Percentiles rank a stretch among this genome's conserved stretches.
Conservation (phyloP, 2,888 invertebrate species). For the Habroteleia sp. region DNA sequence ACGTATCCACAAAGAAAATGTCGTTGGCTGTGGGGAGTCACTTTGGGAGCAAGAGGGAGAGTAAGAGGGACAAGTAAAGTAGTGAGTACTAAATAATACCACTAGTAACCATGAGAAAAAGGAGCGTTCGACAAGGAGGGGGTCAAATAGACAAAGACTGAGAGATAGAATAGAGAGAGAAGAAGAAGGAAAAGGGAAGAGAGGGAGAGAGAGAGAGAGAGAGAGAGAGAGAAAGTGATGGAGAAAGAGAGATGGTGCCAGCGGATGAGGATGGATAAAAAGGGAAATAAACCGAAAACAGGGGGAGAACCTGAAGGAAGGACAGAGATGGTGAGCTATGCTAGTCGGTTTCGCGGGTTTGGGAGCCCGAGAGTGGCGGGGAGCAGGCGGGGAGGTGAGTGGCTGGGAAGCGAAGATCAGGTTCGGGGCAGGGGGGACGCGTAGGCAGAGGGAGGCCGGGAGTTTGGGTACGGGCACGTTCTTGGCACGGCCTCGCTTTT, state of each 20-base stretch:
- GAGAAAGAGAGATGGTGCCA: constrained; percentile 7
- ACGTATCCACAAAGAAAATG: no score
- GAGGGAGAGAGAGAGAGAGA: no score
- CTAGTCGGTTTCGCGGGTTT: constrained; percentile 59
- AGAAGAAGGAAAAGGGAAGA: no score
- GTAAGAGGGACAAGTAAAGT: no score
- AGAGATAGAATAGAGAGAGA: no score
- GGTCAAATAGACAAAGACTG: no score
- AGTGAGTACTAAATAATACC: no score
- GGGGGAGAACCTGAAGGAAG: constrained; percentile 5
- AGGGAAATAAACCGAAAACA: constrained; percentile 35
- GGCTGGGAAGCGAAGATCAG: constrained; percentile 64
- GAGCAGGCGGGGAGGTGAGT: constrained; percentile 64
- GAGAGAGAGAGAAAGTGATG: no score
- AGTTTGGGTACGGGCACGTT: constrained; percentile 63
- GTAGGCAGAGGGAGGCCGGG: constrained; percentile 15
- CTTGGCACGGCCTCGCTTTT: constrained; percentile 74
- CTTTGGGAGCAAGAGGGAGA: no score
- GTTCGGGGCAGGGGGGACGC: constrained; percentile 26
- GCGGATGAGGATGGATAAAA: constrained; percentile 50
- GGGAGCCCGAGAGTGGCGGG: constrained; percentile 65
- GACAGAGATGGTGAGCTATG: constrained; percentile 39
- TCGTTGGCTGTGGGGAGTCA: no score
- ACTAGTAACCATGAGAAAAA: no score
- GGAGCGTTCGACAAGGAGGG: no score